Base-by-base conservation (phyloP, 2,797 vertebrate genomes). In the Onychomys torridus region DNA sequence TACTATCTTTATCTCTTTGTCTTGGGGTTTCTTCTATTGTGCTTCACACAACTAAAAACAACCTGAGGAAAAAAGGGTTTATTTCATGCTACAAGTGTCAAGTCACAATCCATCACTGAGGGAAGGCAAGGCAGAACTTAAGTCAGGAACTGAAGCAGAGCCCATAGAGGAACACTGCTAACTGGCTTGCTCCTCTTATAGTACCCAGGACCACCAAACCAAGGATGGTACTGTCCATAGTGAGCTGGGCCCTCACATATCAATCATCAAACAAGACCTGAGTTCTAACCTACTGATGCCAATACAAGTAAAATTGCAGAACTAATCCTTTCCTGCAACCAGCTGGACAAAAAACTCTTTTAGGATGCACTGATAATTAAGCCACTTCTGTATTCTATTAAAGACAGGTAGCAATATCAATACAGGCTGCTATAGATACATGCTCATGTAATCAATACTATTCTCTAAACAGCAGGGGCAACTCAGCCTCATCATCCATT, bases 371-470 rank as follows among this genome's bases (percentile, higher is more conserved):
- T 77, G 5, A 88, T 27, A 52, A 81, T n/a, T 55, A 87, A 85
- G 37, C 55, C 65, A n/a, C 43, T 63, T 95, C 40, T 59, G 57
- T 73, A 49, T n/a, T 90, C 43, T 84, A 84, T 13, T 52, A 88
- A 61, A 96, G 55, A 85, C 34, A 96, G 43, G 37, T 12, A 77
- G 29, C 59, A 94, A 59, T 69, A 78, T 7, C 52, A 91, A 12
- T 7, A 49, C 34, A 93, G 11, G n/a, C 9, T 76, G 29, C 55
- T 73, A 59, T 8, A 85, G 21, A 85, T 4, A 10, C 5, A 65
- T 40, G 43, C 78, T 94, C 34, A 83, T 71, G 23, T 78, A 83
- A 57, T 67, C 46, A 79, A n/a, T 59, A 61, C 21, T 97, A 76
- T 21, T 92, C 67, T 43, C 86, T 82, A 93, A 94, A 55, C 27